Evolutionary conservation across 64 coral and sea anemone species (phyloP), one percentile per base, ranked within the genome.

Genomic region (Montipora foliosa): DNA sequence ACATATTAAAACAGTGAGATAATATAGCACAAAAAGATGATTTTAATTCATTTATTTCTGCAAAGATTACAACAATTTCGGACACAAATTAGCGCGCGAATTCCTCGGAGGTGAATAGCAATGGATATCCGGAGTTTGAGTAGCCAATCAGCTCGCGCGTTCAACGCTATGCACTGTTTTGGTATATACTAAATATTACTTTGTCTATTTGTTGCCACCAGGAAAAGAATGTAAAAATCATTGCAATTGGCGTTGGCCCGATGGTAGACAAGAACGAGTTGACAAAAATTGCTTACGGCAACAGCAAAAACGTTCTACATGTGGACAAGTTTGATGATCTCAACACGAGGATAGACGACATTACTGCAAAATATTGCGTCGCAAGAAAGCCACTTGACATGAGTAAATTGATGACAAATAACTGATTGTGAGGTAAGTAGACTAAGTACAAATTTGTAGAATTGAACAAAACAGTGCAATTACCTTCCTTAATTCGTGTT

Each of bases 241-340:
- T 87, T 6, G 80, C 82, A 2, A 49, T 93, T 79, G 91, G 91
- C 21, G 74, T 93, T 12, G 91, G 91, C 3, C 45, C 1, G 3
- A 14, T 5, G 3, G 73, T 93, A 52, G 82, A 87, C 16, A 45
- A 78, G 1, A 3, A 60, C 1, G 91, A 93, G 46, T 52, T 93
- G 19, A 61, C 5, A n/a, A 0, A 64, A 17, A 93, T 93, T 29
- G 91, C 91, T 1, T 12, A 59, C 8, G 81, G 83, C 9, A 77
- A 93, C 7, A 5, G 13, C 3, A 57, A 76, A 2, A 87, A 93
- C 11, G 70, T 78, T 24, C 8, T 87, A 6, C 24, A 87, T 37
- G 22, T 87, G 29, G 0, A 78, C 6, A 5, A 73, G 8, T 93
- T 93, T 49, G 37, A 15, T 3, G 55, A 87, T 55, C 91, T 93